Conservation (phyloP, 2,888 invertebrate genomes). For the Drosophila anomalata region DNA sequence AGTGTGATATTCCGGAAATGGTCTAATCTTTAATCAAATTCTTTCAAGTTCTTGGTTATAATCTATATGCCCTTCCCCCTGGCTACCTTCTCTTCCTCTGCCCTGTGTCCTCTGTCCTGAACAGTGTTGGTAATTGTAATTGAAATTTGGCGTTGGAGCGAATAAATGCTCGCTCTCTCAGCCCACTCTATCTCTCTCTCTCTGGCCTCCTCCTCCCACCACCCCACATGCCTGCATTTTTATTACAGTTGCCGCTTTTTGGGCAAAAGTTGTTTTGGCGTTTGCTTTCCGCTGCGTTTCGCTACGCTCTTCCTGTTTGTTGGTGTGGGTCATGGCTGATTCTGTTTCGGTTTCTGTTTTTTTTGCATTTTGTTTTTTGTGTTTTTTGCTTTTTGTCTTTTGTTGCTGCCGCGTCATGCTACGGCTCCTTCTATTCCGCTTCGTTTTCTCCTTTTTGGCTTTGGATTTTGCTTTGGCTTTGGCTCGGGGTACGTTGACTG, state of each 20-base stretch:
- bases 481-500: slow-evolving; percentile 54
- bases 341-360: slow-evolving; percentile 16
- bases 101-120: background rate
- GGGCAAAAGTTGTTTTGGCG: slow-evolving; percentile 61
- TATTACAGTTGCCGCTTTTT: slow-evolving; percentile 67
- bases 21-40: background rate
- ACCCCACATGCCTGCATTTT: slow-evolving; percentile 47
- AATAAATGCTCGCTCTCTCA: slow-evolving; percentile 60
- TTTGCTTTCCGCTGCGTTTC: slow-evolving; percentile 51
- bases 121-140: slow-evolving; percentile 76
- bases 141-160: slow-evolving; percentile 81
- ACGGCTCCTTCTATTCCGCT: slow-evolving; percentile 27
- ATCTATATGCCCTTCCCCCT: background rate
- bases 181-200: slow-evolving; percentile 20
- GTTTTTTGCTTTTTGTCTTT: slow-evolving; percentile 5
- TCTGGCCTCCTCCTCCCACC: slow-evolving; percentile 1
- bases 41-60: background rate
- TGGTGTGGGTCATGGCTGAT: slow-evolving; percentile 82
- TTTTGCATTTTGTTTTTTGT: background rate
- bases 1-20: too few relatives aligned
- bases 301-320: slow-evolving; percentile 65
- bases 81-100: background rate
- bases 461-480: slow-evolving; percentile 8
- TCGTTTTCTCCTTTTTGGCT: slow-evolving; percentile 18
- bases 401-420: slow-evolving; percentile 35